Percentiles rank a stretch among this genome's conserved stretches.
Conservation (phyloP, 2,113 vertebrate species). For the Hypanus sabinus region DNA sequence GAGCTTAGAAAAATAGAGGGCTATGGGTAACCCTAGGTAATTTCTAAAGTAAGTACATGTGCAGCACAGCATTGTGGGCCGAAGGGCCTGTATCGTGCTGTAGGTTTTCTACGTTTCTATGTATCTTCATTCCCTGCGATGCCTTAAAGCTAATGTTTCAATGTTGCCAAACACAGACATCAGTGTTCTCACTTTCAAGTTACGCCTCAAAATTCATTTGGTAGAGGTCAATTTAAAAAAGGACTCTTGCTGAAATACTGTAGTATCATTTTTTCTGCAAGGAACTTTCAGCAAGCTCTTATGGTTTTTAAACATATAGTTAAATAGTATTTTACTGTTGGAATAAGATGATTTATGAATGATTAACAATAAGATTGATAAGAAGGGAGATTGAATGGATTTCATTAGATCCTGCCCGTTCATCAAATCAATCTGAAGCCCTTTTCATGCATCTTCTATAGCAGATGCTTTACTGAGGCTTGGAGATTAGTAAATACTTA, state of each 20-base stretch:
- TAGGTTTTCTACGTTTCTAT: too few relatives aligned
- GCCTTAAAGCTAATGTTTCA: neutral
- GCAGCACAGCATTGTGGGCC: too few relatives aligned
- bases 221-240: neutral
- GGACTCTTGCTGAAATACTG: neutral
- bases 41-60: too few relatives aligned
- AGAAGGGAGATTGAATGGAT: neutral
- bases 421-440: neutral
- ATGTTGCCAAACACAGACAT: neutral
- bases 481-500: neutral
- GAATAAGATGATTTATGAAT: neutral
- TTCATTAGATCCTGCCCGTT: neutral
- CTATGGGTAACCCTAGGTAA: too few relatives aligned
- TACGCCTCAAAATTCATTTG: neutral
- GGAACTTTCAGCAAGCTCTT: neutral
- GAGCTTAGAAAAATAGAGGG: too few relatives aligned
- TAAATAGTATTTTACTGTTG: neutral
- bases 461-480: neutral
- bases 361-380: slow-evolving; percentile 11
- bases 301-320: neutral
- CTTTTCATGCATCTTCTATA: neutral
- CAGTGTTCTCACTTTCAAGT: neutral
- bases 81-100: too few relatives aligned
- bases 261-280: neutral
- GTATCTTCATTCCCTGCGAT: neutral